phyloP scores from a whole-genome alignment of 2,888 invertebrate species.

The Rhabditoides inermis region DNA sequence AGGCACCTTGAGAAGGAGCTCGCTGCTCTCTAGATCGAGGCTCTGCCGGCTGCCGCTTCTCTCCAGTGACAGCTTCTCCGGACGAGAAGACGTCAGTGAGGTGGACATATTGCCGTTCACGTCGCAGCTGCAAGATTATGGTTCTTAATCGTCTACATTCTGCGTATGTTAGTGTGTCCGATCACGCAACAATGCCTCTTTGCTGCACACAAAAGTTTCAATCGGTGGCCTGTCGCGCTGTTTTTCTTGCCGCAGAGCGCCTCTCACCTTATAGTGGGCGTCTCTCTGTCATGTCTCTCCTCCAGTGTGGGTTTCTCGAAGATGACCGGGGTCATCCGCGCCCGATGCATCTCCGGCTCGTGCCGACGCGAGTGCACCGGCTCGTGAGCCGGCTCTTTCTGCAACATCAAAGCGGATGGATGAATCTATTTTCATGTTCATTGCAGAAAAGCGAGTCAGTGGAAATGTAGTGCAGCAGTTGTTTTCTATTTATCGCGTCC shows the following conservation, averaged over 20 bases:
- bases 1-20: constrained; percentile 23
- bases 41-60: neutral
- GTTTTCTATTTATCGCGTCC: neutral
- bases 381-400: neutral
- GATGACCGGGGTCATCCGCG: neutral
- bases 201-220: no score
- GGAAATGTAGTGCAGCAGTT: neutral
- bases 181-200: no score
- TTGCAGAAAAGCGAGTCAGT: neutral
- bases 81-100: no score
- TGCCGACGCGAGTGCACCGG: neutral
- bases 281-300: neutral
- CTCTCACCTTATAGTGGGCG: neutral
- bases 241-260: neutral
- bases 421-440: neutral
- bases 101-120: no score
- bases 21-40: constrained; percentile 19
- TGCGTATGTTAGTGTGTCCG: no score
- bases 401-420: neutral
- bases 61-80: neutral
- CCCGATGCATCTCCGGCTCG: neutral
- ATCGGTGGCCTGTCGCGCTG: no score
- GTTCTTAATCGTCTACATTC: no score
- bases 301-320: neutral
- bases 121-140: no score